Percentiles rank a stretch among this genome's conserved stretches.
Conservation (phyloP, 2,797 vertebrate genomes). For the Sebastes jordani region DNA sequence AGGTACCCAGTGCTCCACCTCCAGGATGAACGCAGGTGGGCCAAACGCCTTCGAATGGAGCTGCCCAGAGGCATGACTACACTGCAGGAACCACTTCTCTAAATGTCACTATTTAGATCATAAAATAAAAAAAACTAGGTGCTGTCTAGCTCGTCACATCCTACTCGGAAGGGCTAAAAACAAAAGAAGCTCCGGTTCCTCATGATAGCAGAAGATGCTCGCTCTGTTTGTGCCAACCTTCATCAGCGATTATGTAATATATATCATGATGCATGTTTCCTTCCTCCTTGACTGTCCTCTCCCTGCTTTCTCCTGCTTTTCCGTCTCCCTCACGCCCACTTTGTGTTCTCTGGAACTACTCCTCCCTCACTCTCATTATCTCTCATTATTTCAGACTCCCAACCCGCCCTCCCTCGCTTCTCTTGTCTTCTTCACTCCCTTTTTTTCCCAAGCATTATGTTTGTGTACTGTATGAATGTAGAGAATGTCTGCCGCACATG, state of each 20-base stretch:
- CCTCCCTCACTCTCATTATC: conserved; percentile 57
- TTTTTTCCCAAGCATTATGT: not conserved
- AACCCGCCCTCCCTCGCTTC: not conserved
- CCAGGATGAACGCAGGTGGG: conserved; percentile 46
- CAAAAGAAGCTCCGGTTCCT: not conserved
- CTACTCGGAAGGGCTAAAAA: not conserved
- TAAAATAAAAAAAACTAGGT: not conserved
- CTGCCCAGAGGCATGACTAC: conserved; percentile 44
- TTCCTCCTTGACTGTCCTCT: conserved; percentile 8
- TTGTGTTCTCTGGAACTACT: conserved; percentile 36
- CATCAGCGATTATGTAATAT: conserved; percentile 6
- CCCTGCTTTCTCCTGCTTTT: not conserved
- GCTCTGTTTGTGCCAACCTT: not conserved
- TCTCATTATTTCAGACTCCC: conserved; percentile 37
- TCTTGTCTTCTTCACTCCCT: not conserved
- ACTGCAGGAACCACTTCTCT: not conserved
- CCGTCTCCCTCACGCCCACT: conserved; percentile 29
- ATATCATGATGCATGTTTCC: not conserved
- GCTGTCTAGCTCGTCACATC: not conserved
- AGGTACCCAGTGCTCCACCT: conserved; percentile 65
- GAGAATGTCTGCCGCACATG: not conserved
- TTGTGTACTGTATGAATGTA: not conserved
- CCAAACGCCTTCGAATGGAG: conserved; percentile 39
- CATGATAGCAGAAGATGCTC: not conserved
- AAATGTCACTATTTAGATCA: not conserved